phyloP scores from a whole-genome alignment of 1,140 invertebrate species.

The Thalassaphorura encarpata region DNA sequence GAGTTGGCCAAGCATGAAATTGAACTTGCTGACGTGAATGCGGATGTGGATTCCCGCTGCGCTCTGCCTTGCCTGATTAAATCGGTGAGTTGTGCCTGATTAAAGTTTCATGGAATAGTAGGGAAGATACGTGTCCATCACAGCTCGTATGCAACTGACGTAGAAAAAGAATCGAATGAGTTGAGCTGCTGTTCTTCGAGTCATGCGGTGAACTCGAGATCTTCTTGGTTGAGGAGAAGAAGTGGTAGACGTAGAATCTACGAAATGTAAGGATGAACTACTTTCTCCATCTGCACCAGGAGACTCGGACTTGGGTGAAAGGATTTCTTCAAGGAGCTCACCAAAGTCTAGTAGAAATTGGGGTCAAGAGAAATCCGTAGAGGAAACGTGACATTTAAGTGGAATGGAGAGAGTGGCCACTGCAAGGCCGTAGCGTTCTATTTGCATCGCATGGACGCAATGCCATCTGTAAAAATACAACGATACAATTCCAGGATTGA shows the following conservation, averaged over 20 bases:
- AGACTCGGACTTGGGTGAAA: conserved; percentile 13
- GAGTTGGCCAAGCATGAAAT: too few relatives aligned
- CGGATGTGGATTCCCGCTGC: too few relatives aligned
- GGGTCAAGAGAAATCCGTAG: conserved; percentile 29
- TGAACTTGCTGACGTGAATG: too few relatives aligned
- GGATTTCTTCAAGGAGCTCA: conserved; percentile 22
- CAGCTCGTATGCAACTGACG: conserved; percentile 23
- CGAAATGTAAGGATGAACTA: neutral
- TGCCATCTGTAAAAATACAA: conserved; percentile 34
- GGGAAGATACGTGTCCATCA: conserved; percentile 20
- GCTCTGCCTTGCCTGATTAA: too few relatives aligned
- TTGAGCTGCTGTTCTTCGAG: conserved; percentile 12
- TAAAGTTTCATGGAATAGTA: conserved; percentile 8
- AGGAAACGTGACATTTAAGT: conserved; percentile 17
- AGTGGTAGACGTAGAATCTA: neutral
- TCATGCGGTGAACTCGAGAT: neutral
- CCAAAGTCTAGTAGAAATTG: conserved; percentile 24
- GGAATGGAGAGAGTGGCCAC: conserved; percentile 34
- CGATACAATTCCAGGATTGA: too few relatives aligned
- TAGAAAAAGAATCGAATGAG: conserved; percentile 24
- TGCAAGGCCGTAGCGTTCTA: conserved; percentile 34
- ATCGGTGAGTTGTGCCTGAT: too few relatives aligned
- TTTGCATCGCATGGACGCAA: conserved; percentile 37
- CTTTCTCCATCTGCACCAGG: neutral
- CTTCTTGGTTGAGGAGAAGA: neutral